Percentiles rank a stretch among this genome's conserved stretches.
Conservation (phyloP, 2,888 invertebrate species). For the Eilema sororculum region DNA sequence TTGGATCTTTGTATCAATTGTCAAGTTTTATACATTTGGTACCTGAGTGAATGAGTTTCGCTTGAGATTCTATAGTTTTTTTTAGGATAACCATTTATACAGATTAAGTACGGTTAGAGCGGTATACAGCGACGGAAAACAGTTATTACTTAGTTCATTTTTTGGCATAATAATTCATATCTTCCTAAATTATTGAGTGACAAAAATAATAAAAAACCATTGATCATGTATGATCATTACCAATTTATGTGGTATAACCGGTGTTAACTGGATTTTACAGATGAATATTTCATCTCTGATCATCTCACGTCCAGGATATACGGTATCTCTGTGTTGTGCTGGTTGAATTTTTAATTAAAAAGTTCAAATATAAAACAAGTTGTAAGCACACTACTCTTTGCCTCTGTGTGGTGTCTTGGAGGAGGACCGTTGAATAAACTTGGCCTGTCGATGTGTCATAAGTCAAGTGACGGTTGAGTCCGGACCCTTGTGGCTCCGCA, state of each 20-base stretch:
- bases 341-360: neutral
- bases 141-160: too few species aligned
- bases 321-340: neutral
- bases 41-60: too few species aligned
- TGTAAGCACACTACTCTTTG: constrained; percentile 59
- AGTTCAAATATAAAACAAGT: constrained; percentile 4
- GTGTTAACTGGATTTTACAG: too few species aligned
- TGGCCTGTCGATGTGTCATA: constrained; percentile 86
- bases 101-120: too few species aligned
- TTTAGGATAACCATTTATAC: too few species aligned
- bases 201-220: too few species aligned
- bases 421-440: constrained; percentile 82
- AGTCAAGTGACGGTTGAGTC: constrained; percentile 80
- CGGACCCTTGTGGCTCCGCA: constrained; percentile 61
- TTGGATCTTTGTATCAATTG: neutral
- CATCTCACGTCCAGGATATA: neutral
- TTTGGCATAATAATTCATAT: too few species aligned
- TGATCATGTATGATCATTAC: neutral
- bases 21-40: neutral
- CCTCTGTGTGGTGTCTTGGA: constrained; percentile 65
- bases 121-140: too few species aligned
- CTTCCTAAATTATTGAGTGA: too few species aligned
- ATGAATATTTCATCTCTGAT: too few species aligned
- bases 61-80: too few species aligned
- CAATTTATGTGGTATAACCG: neutral